These are phyloP conservation scores for Cotesia typhae DNA, from an alignment of 1,140 invertebrate species.

Conservation along the genomic window DNA sequence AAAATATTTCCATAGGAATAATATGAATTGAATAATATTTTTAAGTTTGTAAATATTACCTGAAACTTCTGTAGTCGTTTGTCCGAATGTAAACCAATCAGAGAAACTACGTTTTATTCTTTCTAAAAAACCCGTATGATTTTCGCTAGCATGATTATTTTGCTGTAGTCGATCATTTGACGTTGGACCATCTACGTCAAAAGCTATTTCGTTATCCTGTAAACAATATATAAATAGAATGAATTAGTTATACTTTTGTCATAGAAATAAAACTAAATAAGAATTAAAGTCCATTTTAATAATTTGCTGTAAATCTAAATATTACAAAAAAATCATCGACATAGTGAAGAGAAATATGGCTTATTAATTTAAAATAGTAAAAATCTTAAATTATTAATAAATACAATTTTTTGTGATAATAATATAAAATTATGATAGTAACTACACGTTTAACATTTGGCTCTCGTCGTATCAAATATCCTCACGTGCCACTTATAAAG, in stretches of 20 bases:
- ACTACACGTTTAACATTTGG: conserved; percentile 28
- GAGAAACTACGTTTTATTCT: conserved; percentile 50
- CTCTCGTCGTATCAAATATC: conserved; percentile 44
- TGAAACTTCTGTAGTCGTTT: no score
- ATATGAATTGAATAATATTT: no score
- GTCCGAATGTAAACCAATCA: conserved; percentile 28
- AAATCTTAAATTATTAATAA: neutral
- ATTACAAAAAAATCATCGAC: no score
- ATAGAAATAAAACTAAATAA: no score
- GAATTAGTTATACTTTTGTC: no score
- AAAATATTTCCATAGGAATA: no score
- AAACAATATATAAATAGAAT: no score
- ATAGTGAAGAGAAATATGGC: conserved; percentile 29
- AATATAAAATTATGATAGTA: neutral
- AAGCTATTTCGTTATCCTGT: conserved; percentile 61
- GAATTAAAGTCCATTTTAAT: no score
- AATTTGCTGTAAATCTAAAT: no score
- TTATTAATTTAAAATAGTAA: conserved; percentile 3
- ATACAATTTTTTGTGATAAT: conserved; percentile 5
- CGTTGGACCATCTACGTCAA: conserved; percentile 50
- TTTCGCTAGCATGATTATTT: conserved; percentile 46
- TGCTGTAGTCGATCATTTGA: conserved; percentile 39
- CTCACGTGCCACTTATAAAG: conserved; percentile 62
- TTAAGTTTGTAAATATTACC: no score
- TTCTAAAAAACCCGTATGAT: conserved; percentile 48